phyloP scores from a whole-genome alignment of 2,888 invertebrate species.

The Sceliomorpha sp. region DNA sequence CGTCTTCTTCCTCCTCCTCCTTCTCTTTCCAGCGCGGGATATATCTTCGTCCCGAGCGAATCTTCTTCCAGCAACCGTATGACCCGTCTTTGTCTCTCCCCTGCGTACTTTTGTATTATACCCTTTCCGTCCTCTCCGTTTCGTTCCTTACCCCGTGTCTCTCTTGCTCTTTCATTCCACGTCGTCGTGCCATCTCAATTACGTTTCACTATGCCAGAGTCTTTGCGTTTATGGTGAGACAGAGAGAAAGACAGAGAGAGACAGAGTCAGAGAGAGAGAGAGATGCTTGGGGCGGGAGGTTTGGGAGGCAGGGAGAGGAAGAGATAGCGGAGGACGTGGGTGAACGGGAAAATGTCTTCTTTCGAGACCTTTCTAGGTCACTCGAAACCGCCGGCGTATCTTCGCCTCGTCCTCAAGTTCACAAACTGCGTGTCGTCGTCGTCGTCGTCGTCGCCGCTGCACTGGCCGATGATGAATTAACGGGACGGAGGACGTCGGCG shows the following conservation, averaged over 20 bases:
- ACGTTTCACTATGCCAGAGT: slow-evolving; percentile 70
- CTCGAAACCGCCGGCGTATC: slow-evolving; percentile 62
- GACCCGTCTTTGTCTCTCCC: no score
- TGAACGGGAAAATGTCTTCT: slow-evolving; percentile 78
- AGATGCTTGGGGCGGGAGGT: slow-evolving; percentile 29
- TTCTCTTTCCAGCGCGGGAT: no score
- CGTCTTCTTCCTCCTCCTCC: no score
- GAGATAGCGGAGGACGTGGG: slow-evolving; percentile 70
- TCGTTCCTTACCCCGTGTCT: no score
- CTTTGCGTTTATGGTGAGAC: slow-evolving; percentile 50
- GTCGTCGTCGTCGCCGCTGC: no score
- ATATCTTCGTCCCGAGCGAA: no score
- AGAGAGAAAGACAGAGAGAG: slow-evolving; percentile 51
- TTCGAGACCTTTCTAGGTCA: slow-evolving; percentile 78
- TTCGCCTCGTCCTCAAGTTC: slow-evolving; percentile 58
- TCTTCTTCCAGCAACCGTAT: no score
- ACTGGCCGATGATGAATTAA: no score
- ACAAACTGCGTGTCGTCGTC: slow-evolving; percentile 23
- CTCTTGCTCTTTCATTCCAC: slow-evolving; percentile 64
- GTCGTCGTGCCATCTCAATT: slow-evolving; percentile 70
- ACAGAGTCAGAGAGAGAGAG: slow-evolving; percentile 50
- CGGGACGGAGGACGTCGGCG: no score
- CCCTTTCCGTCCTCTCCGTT: slow-evolving; percentile 7
- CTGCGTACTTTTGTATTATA: no score
- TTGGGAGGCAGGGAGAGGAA: slow-evolving; percentile 53